Evolutionary conservation across 2,113 vertebrate species (phyloP).

Genomic region (Pristiophorus japonicus): DNA sequence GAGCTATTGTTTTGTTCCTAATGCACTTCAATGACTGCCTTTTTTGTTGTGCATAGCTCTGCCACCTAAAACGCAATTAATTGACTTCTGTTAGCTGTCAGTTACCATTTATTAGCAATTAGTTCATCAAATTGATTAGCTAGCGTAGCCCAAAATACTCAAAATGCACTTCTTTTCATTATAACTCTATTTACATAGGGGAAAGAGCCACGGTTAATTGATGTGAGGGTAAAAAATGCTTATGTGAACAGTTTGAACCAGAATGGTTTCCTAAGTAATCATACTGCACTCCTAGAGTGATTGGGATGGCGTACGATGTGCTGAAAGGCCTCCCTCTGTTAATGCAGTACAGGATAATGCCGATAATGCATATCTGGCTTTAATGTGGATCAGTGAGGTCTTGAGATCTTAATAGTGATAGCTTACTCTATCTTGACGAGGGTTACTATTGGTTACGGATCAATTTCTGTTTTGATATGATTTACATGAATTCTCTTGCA

Average conservation of each 20-base stretch:
- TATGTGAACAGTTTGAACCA: conserved; percentile 17
- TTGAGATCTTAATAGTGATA: not conserved
- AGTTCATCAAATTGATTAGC: conserved; percentile 75
- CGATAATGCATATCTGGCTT: not conserved
- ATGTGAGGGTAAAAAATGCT: conserved; percentile 56
- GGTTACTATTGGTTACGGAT: not conserved
- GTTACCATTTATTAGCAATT: conserved; percentile 78
- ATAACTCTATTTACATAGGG: conserved; percentile 64
- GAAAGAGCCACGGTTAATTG: conserved; percentile 14
- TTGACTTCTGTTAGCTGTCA: conserved; percentile 78
- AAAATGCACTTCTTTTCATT: conserved; percentile 72
- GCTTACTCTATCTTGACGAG: not conserved
- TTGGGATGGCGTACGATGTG: not conserved
- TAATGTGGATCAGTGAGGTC: not conserved
- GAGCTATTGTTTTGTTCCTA: conserved; percentile 20
- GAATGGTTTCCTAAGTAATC: not conserved
- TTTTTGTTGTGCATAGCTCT: conserved; percentile 58
- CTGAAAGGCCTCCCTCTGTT: not conserved
- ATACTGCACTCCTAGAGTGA: not conserved
- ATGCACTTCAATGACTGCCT: not conserved
- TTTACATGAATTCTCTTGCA: not conserved
- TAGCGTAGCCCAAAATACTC: conserved; percentile 65
- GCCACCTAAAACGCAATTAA: conserved; percentile 76
- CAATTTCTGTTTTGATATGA: not conserved
- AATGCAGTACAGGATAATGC: not conserved